These are phyloP conservation scores for Galleria mellonella DNA, from an alignment of 1,140 invertebrate species.

Conservation along the genomic window DNA sequence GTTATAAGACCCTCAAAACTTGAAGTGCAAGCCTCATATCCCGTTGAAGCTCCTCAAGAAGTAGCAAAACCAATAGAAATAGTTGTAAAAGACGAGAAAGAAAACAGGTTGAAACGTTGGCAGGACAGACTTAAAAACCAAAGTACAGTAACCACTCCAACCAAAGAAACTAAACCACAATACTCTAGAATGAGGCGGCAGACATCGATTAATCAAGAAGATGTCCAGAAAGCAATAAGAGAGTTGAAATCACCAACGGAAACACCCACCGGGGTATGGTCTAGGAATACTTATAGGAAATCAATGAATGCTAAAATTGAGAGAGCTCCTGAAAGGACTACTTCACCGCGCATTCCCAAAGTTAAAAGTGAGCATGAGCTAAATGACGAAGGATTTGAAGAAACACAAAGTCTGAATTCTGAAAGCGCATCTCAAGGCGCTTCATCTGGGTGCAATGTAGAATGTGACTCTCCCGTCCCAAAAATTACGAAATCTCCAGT, in stretches of 20 bases:
- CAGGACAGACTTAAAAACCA: constrained; percentile 76
- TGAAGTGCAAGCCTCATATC: constrained; percentile 64
- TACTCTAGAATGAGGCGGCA: constrained; percentile 67
- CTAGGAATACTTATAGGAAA: constrained; percentile 58
- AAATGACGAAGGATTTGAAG: constrained; percentile 93
- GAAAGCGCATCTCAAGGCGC: constrained; percentile 88
- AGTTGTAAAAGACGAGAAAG: constrained; percentile 74
- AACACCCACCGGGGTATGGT: constrained; percentile 73
- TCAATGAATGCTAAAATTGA: constrained; percentile 42
- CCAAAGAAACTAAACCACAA: constrained; percentile 58
- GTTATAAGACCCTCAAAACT: constrained; percentile 69
- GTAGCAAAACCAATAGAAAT: constrained; percentile 43
- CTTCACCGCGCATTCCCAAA: constrained; percentile 56
- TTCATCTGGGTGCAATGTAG: constrained; percentile 82
- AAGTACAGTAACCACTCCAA: constrained; percentile 49
- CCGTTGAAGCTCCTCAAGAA: constrained; percentile 49
- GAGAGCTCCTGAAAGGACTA: constrained; percentile 38
- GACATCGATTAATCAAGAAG: constrained; percentile 78
- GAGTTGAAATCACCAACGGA: constrained; percentile 77
- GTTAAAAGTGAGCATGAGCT: constrained; percentile 79
- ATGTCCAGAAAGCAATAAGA: constrained; percentile 77
- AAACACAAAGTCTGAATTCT: constrained; percentile 88
- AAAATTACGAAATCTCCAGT: constrained; percentile 41
- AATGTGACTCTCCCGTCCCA: constrained; percentile 76
- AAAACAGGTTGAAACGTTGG: constrained; percentile 78